Evolutionary conservation across 2,888 invertebrate species (phyloP).

Genomic region (Fragum sueziense): DNA sequence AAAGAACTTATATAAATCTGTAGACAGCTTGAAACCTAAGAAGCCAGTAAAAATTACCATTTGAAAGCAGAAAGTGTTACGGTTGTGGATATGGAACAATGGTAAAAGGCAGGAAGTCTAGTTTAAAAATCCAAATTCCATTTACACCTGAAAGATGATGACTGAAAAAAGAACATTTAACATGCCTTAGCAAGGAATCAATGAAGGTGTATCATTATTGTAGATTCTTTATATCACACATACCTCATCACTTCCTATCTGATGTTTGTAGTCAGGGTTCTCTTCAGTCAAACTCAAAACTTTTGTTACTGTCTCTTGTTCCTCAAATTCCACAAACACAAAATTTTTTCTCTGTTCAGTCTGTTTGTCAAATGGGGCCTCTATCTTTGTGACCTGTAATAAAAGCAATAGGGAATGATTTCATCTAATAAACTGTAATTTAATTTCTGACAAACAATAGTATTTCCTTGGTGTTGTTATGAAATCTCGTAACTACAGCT

Average conservation of each 20-base stretch:
- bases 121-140: slow-evolving; percentile 13
- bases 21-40: slow-evolving; percentile 15
- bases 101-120: slow-evolving; percentile 5
- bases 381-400: slow-evolving; percentile 93
- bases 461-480: too few species aligned
- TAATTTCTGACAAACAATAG: too few species aligned
- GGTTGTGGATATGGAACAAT: not conserved
- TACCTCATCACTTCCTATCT: slow-evolving; percentile 92
- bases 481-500: too few species aligned
- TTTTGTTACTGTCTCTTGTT: slow-evolving; percentile 96
- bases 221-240: slow-evolving; percentile 83
- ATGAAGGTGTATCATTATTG: not conserved
- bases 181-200: slow-evolving; percentile 12
- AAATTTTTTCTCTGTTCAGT: slow-evolving; percentile 98
- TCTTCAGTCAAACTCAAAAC: slow-evolving; percentile 63
- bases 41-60: slow-evolving; percentile 11
- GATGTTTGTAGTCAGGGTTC: slow-evolving; percentile 62
- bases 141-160: slow-evolving; percentile 15
- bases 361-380: slow-evolving; percentile 98
- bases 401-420: not conserved
- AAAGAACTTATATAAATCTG: slow-evolving; percentile 7
- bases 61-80: slow-evolving; percentile 13
- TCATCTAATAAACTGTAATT: too few species aligned
- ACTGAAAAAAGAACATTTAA: slow-evolving; percentile 23
- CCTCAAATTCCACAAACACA: slow-evolving; percentile 98